Percentiles rank a stretch among this genome's conserved stretches.
Conservation (phyloP, 2,888 invertebrate genomes). For the Vanessa cardui region DNA sequence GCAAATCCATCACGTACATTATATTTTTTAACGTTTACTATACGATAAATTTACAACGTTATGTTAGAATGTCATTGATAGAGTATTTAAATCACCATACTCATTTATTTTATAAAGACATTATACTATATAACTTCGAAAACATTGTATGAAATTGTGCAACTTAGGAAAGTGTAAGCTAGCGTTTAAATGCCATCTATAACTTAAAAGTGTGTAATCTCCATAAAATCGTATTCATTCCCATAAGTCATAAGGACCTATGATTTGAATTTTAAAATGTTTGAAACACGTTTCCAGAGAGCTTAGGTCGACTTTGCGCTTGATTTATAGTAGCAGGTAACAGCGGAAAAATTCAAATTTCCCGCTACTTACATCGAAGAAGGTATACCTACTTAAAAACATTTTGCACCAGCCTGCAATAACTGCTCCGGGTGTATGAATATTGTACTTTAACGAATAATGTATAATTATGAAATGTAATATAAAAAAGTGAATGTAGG, state of each 20-base stretch:
- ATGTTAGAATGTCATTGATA: too few relatives aligned
- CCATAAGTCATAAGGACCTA: slow-evolving; percentile 45
- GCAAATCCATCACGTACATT: too few relatives aligned
- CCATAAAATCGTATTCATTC: slow-evolving; percentile 39
- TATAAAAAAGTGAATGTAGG: neutral
- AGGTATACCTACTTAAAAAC: slow-evolving; percentile 51
- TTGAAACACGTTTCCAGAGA: slow-evolving; percentile 68
- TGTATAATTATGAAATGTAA: slow-evolving; percentile 23
- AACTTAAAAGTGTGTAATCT: slow-evolving; percentile 28
- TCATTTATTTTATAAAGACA: too few relatives aligned
- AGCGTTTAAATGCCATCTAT: slow-evolving; percentile 1
- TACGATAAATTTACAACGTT: too few relatives aligned
- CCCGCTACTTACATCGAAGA: slow-evolving; percentile 53
- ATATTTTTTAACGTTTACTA: too few relatives aligned
- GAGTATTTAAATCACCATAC: too few relatives aligned
- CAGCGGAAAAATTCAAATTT: slow-evolving; percentile 80
- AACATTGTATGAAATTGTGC: too few relatives aligned
- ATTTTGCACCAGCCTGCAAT: slow-evolving; percentile 61
- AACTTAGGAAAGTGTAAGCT: neutral
- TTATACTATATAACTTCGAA: too few relatives aligned
- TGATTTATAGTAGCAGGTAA: slow-evolving; percentile 81
- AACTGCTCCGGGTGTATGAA: slow-evolving; percentile 48
- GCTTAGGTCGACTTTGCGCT: slow-evolving; percentile 75
- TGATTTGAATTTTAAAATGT: slow-evolving; percentile 80
- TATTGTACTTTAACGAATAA: slow-evolving; percentile 31